Evolutionary conservation across 2,113 vertebrate genomes (phyloP).

Genomic region (Cavia porcellus): DNA sequence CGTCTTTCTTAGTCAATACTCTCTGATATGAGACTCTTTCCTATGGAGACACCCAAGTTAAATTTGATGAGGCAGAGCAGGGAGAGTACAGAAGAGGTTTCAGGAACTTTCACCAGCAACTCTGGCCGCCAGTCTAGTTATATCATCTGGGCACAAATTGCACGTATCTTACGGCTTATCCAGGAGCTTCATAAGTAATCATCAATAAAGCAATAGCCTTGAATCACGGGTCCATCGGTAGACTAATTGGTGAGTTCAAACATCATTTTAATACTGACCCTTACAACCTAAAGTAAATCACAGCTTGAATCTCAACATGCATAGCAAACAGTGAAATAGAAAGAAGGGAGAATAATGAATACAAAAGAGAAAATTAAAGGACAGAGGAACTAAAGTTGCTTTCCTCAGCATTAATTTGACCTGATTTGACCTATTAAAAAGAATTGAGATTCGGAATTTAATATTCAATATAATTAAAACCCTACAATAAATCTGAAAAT

Average conservation of each 20-base stretch:
- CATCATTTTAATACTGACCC: not conserved
- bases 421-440: not conserved
- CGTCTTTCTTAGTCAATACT: not conserved
- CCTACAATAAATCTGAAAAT: not conserved
- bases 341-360: not conserved
- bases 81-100: not conserved
- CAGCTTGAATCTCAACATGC: not conserved
- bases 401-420: not conserved
- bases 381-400: not conserved
- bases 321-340: not conserved
- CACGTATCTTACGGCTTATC: not conserved
- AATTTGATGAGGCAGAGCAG: not conserved
- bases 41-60: not conserved
- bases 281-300: accelerated
- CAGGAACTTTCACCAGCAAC: not conserved
- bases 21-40: not conserved
- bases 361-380: not conserved
- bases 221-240: not conserved
- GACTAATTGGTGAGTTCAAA: not conserved
- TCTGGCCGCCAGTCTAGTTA: not conserved
- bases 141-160: not conserved
- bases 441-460: not conserved
- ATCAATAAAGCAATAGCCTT: not conserved
- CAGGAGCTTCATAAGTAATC: not conserved
- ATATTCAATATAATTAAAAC: not conserved